phyloP scores from a whole-genome alignment of 2,888 invertebrate genomes.

The Tipula unca region DNA sequence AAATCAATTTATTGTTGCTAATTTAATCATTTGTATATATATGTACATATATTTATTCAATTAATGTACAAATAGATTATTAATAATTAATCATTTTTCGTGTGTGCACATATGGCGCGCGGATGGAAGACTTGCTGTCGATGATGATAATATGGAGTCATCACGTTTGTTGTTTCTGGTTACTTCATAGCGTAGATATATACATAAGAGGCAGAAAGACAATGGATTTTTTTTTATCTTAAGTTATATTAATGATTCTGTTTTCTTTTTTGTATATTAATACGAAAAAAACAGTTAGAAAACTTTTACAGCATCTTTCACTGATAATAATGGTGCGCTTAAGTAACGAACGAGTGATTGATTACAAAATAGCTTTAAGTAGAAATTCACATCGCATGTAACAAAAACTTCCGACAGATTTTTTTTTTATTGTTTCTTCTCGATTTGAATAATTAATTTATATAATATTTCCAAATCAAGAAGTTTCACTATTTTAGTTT shows the following conservation, averaged over 20 bases:
- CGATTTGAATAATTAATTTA: constrained; percentile 8
- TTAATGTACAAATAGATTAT: neutral
- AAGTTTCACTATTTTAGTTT: neutral
- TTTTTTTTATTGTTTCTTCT: neutral
- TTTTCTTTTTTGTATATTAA: neutral
- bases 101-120: neutral
- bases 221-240: neutral
- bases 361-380: neutral
- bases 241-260: neutral
- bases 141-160: neutral
- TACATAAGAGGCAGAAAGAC: neutral
- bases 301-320: neutral
- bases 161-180: neutral
- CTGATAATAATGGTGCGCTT: neutral
- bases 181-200: neutral
- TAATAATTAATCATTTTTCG: neutral
- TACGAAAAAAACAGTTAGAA: neutral
- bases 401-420: constrained; percentile 9
- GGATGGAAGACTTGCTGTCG: neutral
- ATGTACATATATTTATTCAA: neutral
- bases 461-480: neutral
- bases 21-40: neutral
- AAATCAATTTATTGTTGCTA: neutral
- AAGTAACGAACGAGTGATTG: neutral
- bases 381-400: neutral